Base-by-base conservation (phyloP, 92 coral and sea anemone genomes). In the Anthopleura xanthogrammica region DNA sequence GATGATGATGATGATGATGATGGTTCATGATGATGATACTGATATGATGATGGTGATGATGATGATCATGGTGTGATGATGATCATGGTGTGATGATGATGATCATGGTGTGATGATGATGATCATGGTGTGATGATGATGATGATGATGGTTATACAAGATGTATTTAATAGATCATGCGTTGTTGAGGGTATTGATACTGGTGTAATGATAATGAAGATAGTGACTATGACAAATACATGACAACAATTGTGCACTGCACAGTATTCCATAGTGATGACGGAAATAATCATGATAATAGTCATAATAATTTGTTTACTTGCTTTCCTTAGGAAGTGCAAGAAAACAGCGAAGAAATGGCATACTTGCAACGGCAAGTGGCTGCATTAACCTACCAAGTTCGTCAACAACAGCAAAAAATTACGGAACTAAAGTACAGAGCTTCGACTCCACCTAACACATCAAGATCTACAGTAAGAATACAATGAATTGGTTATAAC, bases 281-380 rank as follows among this genome's bases (percentile, higher is more conserved):
- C 9, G 50, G 9, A 46, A 2, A 46, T 2, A 36, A 20, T n/a
- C 0, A n/a, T 65, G 72, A n/a, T 65, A 22, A 19, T 22, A 12
- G 13, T 20, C 10, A 65, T 23, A 3, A 29, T 23, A 10, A 2
- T 60, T 23, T 42, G 4, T 55, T 77, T 60, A 19, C 62, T 8
- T 54, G 29, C 23, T 84, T 72, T 85, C 36, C 39, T 41, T 75
- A 95, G 98, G 98, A 95, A 85, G 90, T 86, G 41, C 97, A 95
- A 87, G 98, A 95, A 41, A 90, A 86, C 60, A 89, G 86, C 65
- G 97, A 95, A 72, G 98, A 95, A 81, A 88, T 95, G 65, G 92
- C 94, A 19, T 90, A 82, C 80, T 86, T 95, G 3, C 88, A 90
- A 72, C 79, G 94, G 66, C 97, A 95, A 79, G 98, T 95, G 16